Conservation (phyloP, 1,140 invertebrate genomes). For the Drosophila eugracilis region DNA sequence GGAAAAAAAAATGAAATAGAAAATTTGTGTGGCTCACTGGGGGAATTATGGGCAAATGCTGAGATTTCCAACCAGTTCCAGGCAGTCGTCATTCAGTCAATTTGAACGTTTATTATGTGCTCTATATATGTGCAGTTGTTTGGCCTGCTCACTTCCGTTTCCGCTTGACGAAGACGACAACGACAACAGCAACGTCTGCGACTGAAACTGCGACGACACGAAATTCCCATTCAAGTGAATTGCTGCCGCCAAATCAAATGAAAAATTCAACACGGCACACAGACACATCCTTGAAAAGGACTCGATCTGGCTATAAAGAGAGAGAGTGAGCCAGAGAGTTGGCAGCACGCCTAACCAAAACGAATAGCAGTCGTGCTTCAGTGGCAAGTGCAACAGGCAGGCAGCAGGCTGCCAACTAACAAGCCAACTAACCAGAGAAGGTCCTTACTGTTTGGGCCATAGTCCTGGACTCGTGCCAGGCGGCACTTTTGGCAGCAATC, state of each 20-base stretch:
- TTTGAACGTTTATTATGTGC: slow-evolving; percentile 77
- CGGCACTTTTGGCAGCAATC: slow-evolving; percentile 84
- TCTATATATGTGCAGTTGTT: slow-evolving; percentile 67
- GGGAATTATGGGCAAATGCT: slow-evolving; percentile 10
- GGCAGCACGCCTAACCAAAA: slow-evolving; percentile 49
- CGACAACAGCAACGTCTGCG: slow-evolving; percentile 22
- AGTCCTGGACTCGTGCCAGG: slow-evolving; percentile 72
- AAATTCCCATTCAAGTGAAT: slow-evolving; percentile 83
- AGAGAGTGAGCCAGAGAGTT: background rate
- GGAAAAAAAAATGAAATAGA: slow-evolving; percentile 40
- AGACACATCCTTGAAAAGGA: slow-evolving; percentile 40
- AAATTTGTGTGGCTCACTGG: slow-evolving; percentile 7
- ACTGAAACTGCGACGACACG: slow-evolving; percentile 62
- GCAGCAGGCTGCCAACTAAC: slow-evolving; percentile 69
- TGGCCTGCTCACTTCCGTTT: slow-evolving; percentile 76
- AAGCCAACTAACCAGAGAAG: slow-evolving; percentile 74
- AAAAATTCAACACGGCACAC: slow-evolving; percentile 81
- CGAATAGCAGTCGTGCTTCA: slow-evolving; percentile 47
- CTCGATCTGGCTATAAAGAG: slow-evolving; percentile 5
- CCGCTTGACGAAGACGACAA: slow-evolving; percentile 53
- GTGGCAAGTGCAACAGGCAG: slow-evolving; percentile 69
- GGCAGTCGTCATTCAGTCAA: slow-evolving; percentile 44
- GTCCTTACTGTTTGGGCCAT: slow-evolving; percentile 21
- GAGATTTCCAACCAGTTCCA: slow-evolving; percentile 5
- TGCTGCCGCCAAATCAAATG: slow-evolving; percentile 83